Evolutionary conservation across 2,113 vertebrate genomes (phyloP), one percentile per base, ranked within the genome.

Genomic region (Salminus brasiliensis): DNA sequence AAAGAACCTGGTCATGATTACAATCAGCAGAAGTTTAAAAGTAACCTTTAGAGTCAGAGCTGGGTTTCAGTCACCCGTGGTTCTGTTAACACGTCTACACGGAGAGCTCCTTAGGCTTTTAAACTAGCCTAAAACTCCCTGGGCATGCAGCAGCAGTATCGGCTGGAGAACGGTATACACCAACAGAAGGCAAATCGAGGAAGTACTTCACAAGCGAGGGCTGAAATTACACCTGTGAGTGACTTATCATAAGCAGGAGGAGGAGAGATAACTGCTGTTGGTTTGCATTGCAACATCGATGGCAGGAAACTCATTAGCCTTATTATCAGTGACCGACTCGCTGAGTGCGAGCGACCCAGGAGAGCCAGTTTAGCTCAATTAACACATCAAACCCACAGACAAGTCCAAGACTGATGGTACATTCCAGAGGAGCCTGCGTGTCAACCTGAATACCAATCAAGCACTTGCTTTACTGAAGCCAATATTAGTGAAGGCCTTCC

Each of bases 11-110:
- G 13, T 52, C n/a, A 62, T 39, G 43, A 79, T 34, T 25, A 78
- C 53, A 72, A 65, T 36, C 62, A 72, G 47, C 32, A 5, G 10
- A 39, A 39, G 7, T 63, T 72, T 65, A 65, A 65, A 65, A 65
- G 30, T 18, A 23, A 39, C 62, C 8, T 66, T 66, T 23, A 66
- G 32, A 34, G 21, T 63, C 60, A 25, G 15, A 18, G 29, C 59
- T 32, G 62, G 29, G 18, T 12, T 65, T 77, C 23, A 29, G 10
- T 27, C 30, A 27, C 34, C 1, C 36, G 49, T 60, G 53, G 34
- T 43, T 47, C 29, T 45, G 60, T 63, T 16, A 60, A n/a, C 3
- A 45, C 43, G 18, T 57, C 25, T 47, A n/a, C 45, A 32, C 59
- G 21, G 15, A 25, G 15, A 25, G 5, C 36, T 59, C 30, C n/a